Evolutionary conservation across 2,797 vertebrate species (phyloP).

Genomic region (Enteromius radiatus): DNA sequence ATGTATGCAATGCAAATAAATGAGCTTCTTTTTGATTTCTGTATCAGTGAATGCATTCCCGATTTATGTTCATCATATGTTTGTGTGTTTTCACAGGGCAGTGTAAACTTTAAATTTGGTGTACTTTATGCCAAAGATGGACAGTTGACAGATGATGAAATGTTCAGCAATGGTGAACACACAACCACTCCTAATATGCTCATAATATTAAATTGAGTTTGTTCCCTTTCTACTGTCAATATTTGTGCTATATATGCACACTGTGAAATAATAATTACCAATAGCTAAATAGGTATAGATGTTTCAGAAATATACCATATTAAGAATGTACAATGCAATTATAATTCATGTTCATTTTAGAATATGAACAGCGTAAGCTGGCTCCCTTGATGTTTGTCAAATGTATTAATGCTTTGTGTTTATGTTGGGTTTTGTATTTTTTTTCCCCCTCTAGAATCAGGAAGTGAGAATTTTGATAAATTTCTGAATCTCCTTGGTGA

Average conservation of each 20-base stretch:
- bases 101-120: conserved; percentile 99
- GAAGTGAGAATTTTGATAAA: conserved; percentile 93
- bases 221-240: neutral
- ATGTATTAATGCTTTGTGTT: neutral
- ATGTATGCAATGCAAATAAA: neutral
- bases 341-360: neutral
- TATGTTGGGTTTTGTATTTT: conserved; percentile 19
- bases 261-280: neutral
- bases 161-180: conserved; percentile 96
- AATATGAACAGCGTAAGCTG: neutral
- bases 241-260: neutral
- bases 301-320: neutral
- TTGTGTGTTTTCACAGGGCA: conserved; percentile 80
- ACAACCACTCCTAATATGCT: neutral
- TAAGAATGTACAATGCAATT: neutral
- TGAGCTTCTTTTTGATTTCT: neutral
- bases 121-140: conserved; percentile 97
- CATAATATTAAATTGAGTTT: neutral
- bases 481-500: conserved; percentile 93
- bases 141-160: conserved; percentile 97
- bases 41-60: neutral
- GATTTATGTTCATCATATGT: neutral
- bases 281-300: neutral
- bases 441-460: conserved; percentile 79
- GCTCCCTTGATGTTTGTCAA: neutral